A percentile compares a stretch with the other conserved stretches of the same genome.
Evolutionary conservation across 2,888 invertebrate genomes (phyloP).

Genomic region (Sinohyriopsis cumingii): DNA sequence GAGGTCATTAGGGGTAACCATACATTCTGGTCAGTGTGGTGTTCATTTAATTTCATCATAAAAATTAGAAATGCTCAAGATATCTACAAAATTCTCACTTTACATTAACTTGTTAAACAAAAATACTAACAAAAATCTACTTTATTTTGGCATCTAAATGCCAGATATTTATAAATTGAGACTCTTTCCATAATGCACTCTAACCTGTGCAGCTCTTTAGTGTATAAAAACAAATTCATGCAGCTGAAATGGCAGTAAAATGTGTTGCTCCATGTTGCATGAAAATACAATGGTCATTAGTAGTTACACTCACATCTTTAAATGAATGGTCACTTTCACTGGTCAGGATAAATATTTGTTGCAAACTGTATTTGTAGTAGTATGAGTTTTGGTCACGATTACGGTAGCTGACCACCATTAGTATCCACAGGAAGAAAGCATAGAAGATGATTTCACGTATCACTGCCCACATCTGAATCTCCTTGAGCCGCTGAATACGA

Average conservation of each 20-base stretch:
- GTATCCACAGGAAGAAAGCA: conserved; percentile 72
- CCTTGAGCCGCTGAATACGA: conserved; percentile 69
- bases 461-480: conserved; percentile 73
- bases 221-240: background rate
- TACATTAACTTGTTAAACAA: no score
- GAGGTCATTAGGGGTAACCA: no score
- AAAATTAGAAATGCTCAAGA: no score
- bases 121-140: no score
- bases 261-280: background rate
- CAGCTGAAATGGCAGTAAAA: background rate
- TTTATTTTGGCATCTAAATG: no score
- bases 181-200: no score
- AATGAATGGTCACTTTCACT: conserved; percentile 49
- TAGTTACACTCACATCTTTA: conserved; percentile 32
- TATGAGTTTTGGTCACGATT: conserved; percentile 71
- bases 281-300: background rate
- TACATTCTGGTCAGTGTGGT: no score
- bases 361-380: conserved; percentile 69
- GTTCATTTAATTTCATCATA: no score
- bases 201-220: no score
- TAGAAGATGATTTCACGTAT: conserved; percentile 73
- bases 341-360: conserved; percentile 58
- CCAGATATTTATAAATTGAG: no score
- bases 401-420: conserved; percentile 72
- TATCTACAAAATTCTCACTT: no score